Evolutionary conservation across 1,140 invertebrate genomes (phyloP).

Genomic region (Hycleus phaleratus): DNA sequence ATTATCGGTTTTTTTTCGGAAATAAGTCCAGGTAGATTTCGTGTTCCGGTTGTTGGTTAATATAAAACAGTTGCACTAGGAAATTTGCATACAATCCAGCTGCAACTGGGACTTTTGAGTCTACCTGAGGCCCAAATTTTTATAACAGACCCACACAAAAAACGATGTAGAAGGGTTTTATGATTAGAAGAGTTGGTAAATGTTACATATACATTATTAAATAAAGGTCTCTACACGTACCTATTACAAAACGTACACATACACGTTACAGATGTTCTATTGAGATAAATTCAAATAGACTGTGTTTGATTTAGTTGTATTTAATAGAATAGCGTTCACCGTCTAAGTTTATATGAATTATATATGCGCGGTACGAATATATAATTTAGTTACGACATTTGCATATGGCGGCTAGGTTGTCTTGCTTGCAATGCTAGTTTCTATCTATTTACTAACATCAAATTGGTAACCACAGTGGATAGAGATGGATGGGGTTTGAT

Average conservation of each 20-base stretch:
- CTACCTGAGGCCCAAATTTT: slow-evolving; percentile 24
- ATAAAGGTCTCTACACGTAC: no score
- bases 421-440: not conserved
- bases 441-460: no score
- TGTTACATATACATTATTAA: not conserved
- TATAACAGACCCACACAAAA: slow-evolving; percentile 3
- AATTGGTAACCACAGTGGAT: no score
- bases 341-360: slow-evolving; percentile 28
- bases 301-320: not conserved
- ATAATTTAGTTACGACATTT: slow-evolving; percentile 38
- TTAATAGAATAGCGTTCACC: slow-evolving; percentile 7
- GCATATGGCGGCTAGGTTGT: slow-evolving; percentile 31
- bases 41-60: slow-evolving; percentile 23
- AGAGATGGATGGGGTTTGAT: no score
- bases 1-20: slow-evolving; percentile 2
- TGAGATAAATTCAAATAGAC: slow-evolving; percentile 12
- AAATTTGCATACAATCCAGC: slow-evolving; percentile 33
- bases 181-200: slow-evolving; percentile 18
- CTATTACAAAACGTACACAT: not conserved
- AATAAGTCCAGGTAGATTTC: slow-evolving; percentile 16
- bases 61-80: slow-evolving; percentile 26
- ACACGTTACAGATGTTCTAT: slow-evolving; percentile 22
- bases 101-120: slow-evolving; percentile 4
- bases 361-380: slow-evolving; percentile 35
- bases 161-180: slow-evolving; percentile 12